Base-by-base conservation (phyloP, 2,888 invertebrate genomes). In the Xestia xanthographa region DNA sequence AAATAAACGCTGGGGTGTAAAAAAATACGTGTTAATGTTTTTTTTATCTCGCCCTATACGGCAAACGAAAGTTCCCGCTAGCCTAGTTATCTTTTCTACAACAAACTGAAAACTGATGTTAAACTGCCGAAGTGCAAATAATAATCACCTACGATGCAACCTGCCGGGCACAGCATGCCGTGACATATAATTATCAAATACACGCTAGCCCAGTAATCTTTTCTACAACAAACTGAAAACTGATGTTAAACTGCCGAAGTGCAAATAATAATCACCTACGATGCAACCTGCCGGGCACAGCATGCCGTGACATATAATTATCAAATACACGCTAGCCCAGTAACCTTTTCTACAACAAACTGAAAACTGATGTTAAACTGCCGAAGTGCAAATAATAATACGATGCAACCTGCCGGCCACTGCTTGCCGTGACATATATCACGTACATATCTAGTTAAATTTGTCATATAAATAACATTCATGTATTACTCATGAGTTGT, bases 381-480 rank as follows among this genome's bases (percentile, higher is more conserved):
- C 5, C 9, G 22, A 3, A 4, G 5, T 17, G 1, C 14, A 56
- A 45, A n/a, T 67, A 5, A 62, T 66, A 45, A n/a, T 29, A 9
- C 5, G 0, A 12, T 67, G 11, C 3, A 20, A 62, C n/a, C 2
- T 17, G 8, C 1, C 11, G 9, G 9, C 2, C 1, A 20, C 1
- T 17, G 22, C 11, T 45, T n/a, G 17, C 1, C 68, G 2, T 68
- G 68, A 6, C 20, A 34, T 67, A 11, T 14, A n/a, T 34, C 77
- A 75, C 77, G 50, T 74, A 74, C 45, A 29, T 76, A 50, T 56
- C 26, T 38, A 5, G 14, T 17, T 45, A 17, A 29, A 66, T 58
- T 45, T 12, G 48, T 80, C 50, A 20, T 68, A 20, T 1, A 20
- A n/a, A 65, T 22, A 20, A 41, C 41, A 41, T 26, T 48, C 9